Base-by-base conservation (phyloP, 2,797 vertebrate genomes). In the Platalea minor region DNA sequence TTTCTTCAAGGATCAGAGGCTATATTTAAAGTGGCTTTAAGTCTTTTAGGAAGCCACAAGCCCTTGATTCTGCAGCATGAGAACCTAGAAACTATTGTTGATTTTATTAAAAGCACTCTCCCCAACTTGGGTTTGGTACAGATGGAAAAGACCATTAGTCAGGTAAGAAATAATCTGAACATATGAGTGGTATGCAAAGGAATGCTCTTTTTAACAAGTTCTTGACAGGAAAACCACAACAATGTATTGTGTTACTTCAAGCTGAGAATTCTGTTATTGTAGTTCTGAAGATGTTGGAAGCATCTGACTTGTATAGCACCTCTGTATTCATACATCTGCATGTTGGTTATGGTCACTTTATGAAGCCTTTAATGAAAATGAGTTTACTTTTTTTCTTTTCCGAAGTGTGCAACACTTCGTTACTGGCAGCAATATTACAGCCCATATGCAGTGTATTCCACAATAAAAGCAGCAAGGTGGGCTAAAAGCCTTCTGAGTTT, bases 91-190 rank as follows among this genome's bases (percentile, higher is more conserved):
- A 99, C 99, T 69, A 99, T 99, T 56, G 99, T 99, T 93, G 99
- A 99, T 96, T 99, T 99, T 97, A 99, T 99, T 97, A 99, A 99
- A 98, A 99, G 98, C 95, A 99, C 98, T 15, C 98, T 99, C 21
- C 99, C 99, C 91, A 99, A 99, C 97, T 96, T 99, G 93, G 99
- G 99, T 75, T 98, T 99, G 95, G 99, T 99, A 86, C 99, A 99
- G 97, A 99, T 99, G 99, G 99, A 99, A 97, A 99, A 99, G 97
- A 99, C 99, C 74, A 99, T 99, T 96, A 99, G 98, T 97, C 99
- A 99, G 99, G 99, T 99, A 97, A 24, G 95, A 88, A 75, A 70
- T 54, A 53, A 64, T 59, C 18, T 16, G 33, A 75, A 54, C 12
- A 3, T 43, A 35, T 10, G 24, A 28, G 41, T 74, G n/a, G 54